Base-by-base conservation (phyloP, 2,888 invertebrate species). In the Dryomyza anilis region DNA sequence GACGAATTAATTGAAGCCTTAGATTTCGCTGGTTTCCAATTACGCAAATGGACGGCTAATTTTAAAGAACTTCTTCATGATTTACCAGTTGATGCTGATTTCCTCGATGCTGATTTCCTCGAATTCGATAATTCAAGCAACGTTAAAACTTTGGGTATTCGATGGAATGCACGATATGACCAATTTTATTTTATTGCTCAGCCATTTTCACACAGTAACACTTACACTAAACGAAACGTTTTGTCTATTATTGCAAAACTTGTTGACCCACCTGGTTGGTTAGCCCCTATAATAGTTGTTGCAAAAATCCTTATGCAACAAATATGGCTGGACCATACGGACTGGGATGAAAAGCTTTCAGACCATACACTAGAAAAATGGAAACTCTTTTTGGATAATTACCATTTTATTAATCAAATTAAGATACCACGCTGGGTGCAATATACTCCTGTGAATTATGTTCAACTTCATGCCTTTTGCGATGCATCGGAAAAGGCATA, bases 241-340 rank as follows among this genome's bases (percentile, higher is more conserved):
- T 33, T 33, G 12, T 33, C 33, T 12, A 12, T 12, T 8, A 12
- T 12, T 8, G 33, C 33, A 6, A 33, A 33, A 33, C 33, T 8
- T 33, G n/a, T n/a, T n/a, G n/a, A n/a, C n/a, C n/a, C n/a, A n/a
- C n/a, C n/a, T n/a, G n/a, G n/a, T n/a, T n/a, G 33, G 33, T 12
- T 33, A 12, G 33, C 33, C 12, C 33, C 33, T 33, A 33, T 57
- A 2, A 43, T 57, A 14, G 57, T n/a, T n/a, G n/a, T n/a, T n/a
- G n/a, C 63, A 0, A 63, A 67, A 23, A 48, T 67, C 19, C 45
- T 63, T 1, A 55, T 68, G 68, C 64, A 66, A 16, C 36, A 43
- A 3, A 61, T 68, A 8, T 68, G 62, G 58, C 50, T 56, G 14
- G 64, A 66, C 25, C 61, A 63, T 43, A 64, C 63, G 3, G 45